Percentiles rank a stretch among this genome's conserved stretches.
Evolutionary conservation across 2,888 invertebrate species (phyloP).

Genomic region (Tuta absoluta): DNA sequence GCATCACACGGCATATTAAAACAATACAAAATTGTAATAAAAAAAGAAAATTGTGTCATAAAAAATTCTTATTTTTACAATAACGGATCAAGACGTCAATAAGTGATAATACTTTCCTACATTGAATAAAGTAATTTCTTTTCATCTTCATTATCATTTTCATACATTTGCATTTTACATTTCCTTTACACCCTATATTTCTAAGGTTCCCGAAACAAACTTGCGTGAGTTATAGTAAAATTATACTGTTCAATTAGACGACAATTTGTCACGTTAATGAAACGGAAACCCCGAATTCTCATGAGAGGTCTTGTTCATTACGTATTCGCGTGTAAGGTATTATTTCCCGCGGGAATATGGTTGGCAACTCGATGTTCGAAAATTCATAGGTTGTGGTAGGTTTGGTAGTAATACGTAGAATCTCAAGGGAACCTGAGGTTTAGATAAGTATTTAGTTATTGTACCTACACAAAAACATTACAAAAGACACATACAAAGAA

Average conservation of each 20-base stretch:
- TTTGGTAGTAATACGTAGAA: not conserved
- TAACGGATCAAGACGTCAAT: too few relatives aligned
- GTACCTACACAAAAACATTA: too few relatives aligned
- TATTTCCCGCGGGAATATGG: slow-evolving; percentile 9
- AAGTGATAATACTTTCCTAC: too few relatives aligned
- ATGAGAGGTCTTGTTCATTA: not conserved
- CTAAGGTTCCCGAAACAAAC: not conserved
- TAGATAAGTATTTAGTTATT: too few relatives aligned
- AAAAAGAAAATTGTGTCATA: too few relatives aligned
- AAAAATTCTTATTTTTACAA: too few relatives aligned
- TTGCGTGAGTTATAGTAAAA: not conserved
- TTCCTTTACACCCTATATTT: not conserved
- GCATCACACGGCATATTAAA: too few relatives aligned
- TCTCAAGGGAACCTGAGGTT: not conserved
- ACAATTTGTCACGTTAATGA: not conserved
- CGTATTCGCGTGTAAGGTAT: slow-evolving; percentile 6
- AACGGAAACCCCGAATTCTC: not conserved
- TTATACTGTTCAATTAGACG: not conserved
- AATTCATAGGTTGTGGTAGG: too few relatives aligned
- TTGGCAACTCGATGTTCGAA: not conserved
- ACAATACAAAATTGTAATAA: too few relatives aligned
- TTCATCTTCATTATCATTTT: not conserved
- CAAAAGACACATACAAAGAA: too few relatives aligned
- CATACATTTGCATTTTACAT: too few relatives aligned
- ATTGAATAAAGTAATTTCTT: too few relatives aligned